Evolutionary conservation across 2,113 vertebrate genomes (phyloP).

Genomic region (Guaruba guarouba): DNA sequence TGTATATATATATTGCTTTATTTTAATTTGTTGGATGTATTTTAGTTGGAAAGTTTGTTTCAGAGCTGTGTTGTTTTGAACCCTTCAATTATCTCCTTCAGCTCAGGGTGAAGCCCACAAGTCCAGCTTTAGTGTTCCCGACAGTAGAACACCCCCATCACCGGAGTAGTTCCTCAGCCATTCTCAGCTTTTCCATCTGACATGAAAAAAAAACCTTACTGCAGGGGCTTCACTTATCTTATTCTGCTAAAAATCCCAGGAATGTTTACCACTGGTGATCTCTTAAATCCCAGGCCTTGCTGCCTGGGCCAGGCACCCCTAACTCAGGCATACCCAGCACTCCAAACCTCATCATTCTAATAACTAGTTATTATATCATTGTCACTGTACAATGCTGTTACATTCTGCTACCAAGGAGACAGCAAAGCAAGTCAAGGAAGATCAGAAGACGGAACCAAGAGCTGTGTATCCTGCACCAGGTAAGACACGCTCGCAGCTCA

Average conservation of each 20-base stretch:
- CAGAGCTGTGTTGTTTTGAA: background rate
- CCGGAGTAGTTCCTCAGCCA: background rate
- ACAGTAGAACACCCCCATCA: background rate
- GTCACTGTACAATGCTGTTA: fast-evolving
- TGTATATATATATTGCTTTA: background rate
- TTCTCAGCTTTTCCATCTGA: background rate
- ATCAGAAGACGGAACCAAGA: background rate
- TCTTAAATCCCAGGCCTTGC: background rate
- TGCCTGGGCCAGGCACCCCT: background rate
- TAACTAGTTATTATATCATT: background rate
- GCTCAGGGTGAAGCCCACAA: background rate
- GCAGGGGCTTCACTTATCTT: background rate
- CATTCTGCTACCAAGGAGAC: background rate
- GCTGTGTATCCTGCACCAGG: background rate
- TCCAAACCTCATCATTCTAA: too few species aligned
- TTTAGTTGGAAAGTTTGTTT: background rate
- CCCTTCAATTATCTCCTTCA: background rate
- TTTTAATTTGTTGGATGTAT: background rate
- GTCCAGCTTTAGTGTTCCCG: fast-evolving
- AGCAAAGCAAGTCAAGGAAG: background rate
- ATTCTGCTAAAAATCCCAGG: background rate
- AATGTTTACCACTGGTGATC: background rate
- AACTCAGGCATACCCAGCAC: fast-evolving
- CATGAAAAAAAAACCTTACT: fast-evolving
- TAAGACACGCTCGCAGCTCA: background rate